phyloP scores from a whole-genome alignment of 92 coral and sea anemone genomes.

The Parazoanthus atlanticus region DNA sequence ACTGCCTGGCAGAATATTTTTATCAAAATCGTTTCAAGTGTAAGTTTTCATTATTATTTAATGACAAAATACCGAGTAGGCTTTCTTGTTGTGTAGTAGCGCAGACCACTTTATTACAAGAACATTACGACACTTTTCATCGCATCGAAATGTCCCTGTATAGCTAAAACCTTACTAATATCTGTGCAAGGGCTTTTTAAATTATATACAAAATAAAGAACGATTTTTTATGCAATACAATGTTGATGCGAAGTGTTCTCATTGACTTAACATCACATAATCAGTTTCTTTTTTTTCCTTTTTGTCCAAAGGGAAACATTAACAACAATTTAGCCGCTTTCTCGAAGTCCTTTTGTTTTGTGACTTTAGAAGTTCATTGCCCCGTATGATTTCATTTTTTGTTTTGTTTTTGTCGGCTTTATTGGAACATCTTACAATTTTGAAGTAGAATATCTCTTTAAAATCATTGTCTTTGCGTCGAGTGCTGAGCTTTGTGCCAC shows the following conservation, averaged over 20 bases:
- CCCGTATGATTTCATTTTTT: no score
- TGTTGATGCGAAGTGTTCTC: background rate
- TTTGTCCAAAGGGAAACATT: background rate
- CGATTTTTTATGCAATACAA: background rate
- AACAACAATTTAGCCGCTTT: background rate
- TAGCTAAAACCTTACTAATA: background rate
- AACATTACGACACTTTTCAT: background rate
- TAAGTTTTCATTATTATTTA: background rate
- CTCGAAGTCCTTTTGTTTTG: background rate
- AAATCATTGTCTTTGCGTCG: background rate
- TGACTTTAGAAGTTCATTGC: background rate
- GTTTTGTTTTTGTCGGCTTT: no score
- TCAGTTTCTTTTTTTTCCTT: background rate
- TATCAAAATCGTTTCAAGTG: background rate
- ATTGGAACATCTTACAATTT: no score
- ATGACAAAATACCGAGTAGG: background rate
- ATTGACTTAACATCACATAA: background rate
- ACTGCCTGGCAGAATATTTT: background rate
- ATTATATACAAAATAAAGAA: no score
- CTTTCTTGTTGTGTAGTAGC: background rate
- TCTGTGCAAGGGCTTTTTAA: background rate
- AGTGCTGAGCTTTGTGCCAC: background rate
- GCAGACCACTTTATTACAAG: background rate
- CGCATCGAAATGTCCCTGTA: background rate
- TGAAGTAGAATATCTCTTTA: no score